These are phyloP conservation scores for Halcyon badia DNA, from an alignment of 2,797 vertebrate genomes.

Conservation along the genomic window DNA sequence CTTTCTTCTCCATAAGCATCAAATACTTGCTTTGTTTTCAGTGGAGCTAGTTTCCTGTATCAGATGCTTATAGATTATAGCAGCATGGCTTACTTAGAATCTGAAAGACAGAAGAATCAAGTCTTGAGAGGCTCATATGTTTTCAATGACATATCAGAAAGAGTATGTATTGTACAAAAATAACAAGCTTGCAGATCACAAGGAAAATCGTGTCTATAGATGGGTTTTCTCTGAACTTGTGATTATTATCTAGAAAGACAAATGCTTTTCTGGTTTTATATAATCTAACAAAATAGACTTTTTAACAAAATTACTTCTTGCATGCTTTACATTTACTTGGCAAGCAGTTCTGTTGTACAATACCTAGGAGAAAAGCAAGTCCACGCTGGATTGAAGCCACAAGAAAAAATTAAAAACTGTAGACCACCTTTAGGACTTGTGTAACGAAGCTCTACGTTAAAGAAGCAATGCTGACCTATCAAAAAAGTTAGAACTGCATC, in stretches of 20 bases:
- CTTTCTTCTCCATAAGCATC: not conserved
- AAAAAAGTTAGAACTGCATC: not conserved
- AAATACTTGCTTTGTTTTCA: not conserved
- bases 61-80: not conserved
- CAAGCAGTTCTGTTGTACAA: not conserved
- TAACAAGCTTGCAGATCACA: not conserved
- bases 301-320: not conserved
- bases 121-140: not conserved
- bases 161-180: not conserved
- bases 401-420: not conserved
- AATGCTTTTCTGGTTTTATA: not conserved
- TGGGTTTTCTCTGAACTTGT: not conserved
- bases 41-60: not conserved
- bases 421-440: not conserved
- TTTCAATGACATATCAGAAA: not conserved
- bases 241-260: not conserved
- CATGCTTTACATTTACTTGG: not conserved
- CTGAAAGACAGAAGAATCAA: not conserved
- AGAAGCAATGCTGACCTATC: not conserved
- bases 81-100: not conserved
- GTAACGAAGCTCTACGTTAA: not conserved
- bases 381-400: not conserved
- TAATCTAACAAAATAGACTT: not conserved
- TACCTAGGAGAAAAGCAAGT: not conserved
- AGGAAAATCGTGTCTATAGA: not conserved